phyloP scores from a whole-genome alignment of 2,113 vertebrate species.

The Brachionichthys hirsutus region DNA sequence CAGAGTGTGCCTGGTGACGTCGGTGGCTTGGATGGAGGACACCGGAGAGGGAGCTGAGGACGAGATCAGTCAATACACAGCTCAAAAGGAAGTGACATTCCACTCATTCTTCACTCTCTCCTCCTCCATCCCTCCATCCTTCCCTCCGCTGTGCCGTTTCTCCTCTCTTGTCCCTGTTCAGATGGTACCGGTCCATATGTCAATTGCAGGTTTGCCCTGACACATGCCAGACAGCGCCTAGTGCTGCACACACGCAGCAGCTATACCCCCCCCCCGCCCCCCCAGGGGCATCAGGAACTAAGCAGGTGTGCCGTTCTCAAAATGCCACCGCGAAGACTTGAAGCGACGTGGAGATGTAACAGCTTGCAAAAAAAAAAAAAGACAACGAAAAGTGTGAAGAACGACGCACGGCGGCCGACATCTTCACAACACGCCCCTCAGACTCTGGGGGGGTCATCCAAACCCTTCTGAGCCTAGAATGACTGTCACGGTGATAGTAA shows the following conservation, averaged over 20 bases:
- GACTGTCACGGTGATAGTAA: constrained; percentile 57
- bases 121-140: constrained; percentile 22
- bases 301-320: constrained; percentile 64
- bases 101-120: constrained; percentile 22
- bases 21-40: constrained; percentile 90
- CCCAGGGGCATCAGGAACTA: constrained; percentile 43
- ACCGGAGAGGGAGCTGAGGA: constrained; percentile 90
- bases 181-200: constrained; percentile 64
- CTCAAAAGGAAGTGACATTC: background rate
- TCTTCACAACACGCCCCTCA: constrained; percentile 9
- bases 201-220: constrained; percentile 56
- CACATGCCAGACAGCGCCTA: constrained; percentile 56
- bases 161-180: constrained; percentile 49
- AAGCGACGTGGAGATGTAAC: constrained; percentile 52
- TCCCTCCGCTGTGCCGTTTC: constrained; percentile 9
- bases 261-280: constrained; percentile 65
- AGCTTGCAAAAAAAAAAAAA: constrained; percentile 24
- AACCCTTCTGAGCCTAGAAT: constrained; percentile 15
- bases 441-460: too few species aligned
- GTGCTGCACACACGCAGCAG: constrained; percentile 47
- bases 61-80: background rate
- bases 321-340: constrained; percentile 55
- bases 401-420: constrained; percentile 45
- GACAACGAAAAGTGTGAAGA: constrained; percentile 53
- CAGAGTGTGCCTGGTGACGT: constrained; percentile 92